Evolutionary conservation across 2,797 vertebrate species (phyloP).

Genomic region (Sphenodon punctatus): DNA sequence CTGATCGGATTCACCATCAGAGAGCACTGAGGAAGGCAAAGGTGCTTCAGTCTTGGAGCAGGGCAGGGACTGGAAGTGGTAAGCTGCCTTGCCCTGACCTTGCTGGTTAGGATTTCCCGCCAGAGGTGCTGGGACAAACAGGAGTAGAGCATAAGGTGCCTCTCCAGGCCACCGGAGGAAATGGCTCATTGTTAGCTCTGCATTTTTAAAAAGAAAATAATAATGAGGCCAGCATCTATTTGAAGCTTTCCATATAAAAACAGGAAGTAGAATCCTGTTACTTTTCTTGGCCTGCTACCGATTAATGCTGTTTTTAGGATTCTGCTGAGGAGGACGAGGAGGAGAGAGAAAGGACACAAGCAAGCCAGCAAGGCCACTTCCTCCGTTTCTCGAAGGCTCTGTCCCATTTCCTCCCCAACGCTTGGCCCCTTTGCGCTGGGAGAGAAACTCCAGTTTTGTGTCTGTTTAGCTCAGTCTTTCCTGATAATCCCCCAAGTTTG

Average conservation of each 20-base stretch:
- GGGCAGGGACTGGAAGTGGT: background rate
- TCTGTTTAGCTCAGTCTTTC: fast-evolving
- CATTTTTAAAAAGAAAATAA: conserved; percentile 23
- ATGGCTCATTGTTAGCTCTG: conserved; percentile 66
- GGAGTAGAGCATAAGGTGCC: conserved; percentile 50
- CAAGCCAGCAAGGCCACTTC: background rate
- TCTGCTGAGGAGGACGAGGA: conserved; percentile 21
- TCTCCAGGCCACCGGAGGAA: conserved; percentile 59
- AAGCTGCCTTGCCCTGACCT: conserved; percentile 15
- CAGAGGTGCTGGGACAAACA: background rate
- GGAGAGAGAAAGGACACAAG: conserved; percentile 40
- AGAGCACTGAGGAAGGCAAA: background rate
- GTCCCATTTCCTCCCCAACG: background rate
- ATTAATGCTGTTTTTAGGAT: conserved; percentile 31
- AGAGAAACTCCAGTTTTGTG: fast-evolving
- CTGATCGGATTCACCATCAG: background rate
- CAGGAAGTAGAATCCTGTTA: conserved; percentile 49
- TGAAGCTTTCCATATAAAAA: conserved; percentile 56
- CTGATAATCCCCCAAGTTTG: background rate
- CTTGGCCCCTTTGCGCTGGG: fast-evolving
- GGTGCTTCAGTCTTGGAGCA: background rate
- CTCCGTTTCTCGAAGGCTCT: background rate
- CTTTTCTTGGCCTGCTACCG: conserved; percentile 41
- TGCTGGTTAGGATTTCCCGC: conserved; percentile 25
- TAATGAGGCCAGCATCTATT: conserved; percentile 55